Conservation (phyloP, 2,797 vertebrate genomes). For the Cyprinella venusta region DNA sequence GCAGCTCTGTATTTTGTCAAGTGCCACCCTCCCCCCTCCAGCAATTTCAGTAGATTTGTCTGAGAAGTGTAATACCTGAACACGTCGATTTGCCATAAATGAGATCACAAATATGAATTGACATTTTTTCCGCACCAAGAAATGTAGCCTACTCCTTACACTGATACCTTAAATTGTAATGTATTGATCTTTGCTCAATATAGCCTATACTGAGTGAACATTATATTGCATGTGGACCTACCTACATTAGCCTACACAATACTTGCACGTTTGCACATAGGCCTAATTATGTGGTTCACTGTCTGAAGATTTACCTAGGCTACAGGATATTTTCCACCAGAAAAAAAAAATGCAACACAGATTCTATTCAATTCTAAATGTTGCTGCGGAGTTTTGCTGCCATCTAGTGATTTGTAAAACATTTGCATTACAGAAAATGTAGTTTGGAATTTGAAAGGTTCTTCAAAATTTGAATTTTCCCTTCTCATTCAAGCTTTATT, state of each 20-base stretch:
- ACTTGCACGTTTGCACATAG: not conserved
- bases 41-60: too few relatives aligned
- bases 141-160: too few relatives aligned
- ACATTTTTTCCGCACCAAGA: too few relatives aligned
- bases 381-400: slow-evolving; percentile 11
- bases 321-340: not conserved
- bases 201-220: not conserved
- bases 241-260: not conserved
- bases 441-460: not conserved
- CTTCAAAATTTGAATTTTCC: not conserved
- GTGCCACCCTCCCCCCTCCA: too few relatives aligned
- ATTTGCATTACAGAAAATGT: not conserved
- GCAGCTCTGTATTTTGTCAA: not conserved
- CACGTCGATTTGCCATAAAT: too few relatives aligned
- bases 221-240: not conserved
- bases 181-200: not conserved
- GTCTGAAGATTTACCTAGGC: not conserved
- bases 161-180: too few relatives aligned
- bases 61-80: too few relatives aligned
- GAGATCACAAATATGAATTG: too few relatives aligned
- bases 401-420: slow-evolving; percentile 40
- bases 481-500: not conserved
- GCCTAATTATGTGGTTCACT: not conserved
- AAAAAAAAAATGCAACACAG: not conserved
- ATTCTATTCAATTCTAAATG: not conserved